Percentiles rank a stretch among this genome's conserved stretches.
phyloP scores from a whole-genome alignment of 1,140 invertebrate genomes.

The Drosophila arawakana region DNA sequence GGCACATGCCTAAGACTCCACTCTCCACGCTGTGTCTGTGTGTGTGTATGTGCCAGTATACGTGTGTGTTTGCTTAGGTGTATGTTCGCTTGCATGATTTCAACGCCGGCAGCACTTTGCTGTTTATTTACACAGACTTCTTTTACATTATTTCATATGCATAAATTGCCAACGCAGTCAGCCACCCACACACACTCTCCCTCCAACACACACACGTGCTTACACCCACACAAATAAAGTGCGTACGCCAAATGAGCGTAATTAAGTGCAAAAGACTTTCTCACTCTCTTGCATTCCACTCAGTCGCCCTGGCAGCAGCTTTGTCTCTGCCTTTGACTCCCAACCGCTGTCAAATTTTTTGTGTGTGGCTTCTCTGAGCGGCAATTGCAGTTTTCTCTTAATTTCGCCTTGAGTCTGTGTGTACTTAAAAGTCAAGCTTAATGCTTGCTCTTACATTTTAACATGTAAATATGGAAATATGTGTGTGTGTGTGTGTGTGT shows the following conservation, averaged over 20 bases:
- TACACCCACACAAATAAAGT: conserved; percentile 18
- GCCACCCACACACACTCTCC: conserved; percentile 34
- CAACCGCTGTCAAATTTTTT: conserved; percentile 33
- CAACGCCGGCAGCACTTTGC: conserved; percentile 76
- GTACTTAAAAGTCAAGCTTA: conserved; percentile 6
- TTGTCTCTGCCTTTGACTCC: neutral
- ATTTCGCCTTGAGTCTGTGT: neutral
- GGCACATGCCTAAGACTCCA: conserved; percentile 17
- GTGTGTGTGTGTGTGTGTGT: conserved; percentile 8
- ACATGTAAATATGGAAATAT: conserved; percentile 27
- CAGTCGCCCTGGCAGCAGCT: neutral
- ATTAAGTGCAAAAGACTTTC: conserved; percentile 62
- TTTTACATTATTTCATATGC: conserved; percentile 75
- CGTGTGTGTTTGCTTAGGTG: conserved; percentile 68
- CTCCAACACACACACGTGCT: conserved; percentile 4
- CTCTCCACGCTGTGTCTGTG: conserved; percentile 12
- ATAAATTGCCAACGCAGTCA: conserved; percentile 68
- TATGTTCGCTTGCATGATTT: conserved; percentile 72
- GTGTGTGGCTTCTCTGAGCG: conserved; percentile 22
- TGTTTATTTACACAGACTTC: conserved; percentile 80
- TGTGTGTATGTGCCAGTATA: conserved; percentile 39
- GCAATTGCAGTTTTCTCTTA: conserved; percentile 8
- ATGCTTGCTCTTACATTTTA: conserved; percentile 30
- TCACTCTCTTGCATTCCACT: neutral
- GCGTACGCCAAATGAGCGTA: conserved; percentile 69